Percentiles rank a stretch among this genome's conserved stretches.
phyloP scores from a whole-genome alignment of 2,888 invertebrate species.

The Drosophila lutescens region DNA sequence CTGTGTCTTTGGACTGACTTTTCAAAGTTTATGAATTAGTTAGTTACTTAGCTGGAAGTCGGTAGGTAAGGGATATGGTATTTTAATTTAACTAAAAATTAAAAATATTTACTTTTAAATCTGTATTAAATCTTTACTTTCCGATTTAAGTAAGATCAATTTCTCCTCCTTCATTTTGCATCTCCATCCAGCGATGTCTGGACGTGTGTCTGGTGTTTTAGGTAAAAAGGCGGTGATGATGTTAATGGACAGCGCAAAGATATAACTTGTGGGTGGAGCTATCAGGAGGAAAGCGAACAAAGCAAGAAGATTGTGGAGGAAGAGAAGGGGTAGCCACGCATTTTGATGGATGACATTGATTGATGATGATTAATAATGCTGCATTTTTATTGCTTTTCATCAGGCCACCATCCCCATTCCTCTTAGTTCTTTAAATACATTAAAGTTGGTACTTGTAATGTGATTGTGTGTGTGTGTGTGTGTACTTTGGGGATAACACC shows the following conservation, averaged over 20 bases:
- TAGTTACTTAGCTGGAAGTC: background rate
- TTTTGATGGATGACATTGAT: conserved; percentile 83
- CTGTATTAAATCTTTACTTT: too few species aligned
- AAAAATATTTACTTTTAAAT: too few species aligned
- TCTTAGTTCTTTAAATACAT: conserved; percentile 28
- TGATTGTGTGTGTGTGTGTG: background rate
- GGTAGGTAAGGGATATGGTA: too few species aligned
- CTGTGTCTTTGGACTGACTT: background rate
- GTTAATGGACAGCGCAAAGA: conserved; percentile 50
- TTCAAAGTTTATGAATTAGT: too few species aligned
- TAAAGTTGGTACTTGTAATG: conserved; percentile 14
- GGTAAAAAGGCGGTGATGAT: conserved; percentile 59
- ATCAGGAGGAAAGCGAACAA: conserved; percentile 17
- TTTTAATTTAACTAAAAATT: too few species aligned
- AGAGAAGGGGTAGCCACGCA: conserved; percentile 41
- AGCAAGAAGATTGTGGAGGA: conserved; percentile 16
- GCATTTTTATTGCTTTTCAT: conserved; percentile 83
- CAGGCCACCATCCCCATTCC: conserved; percentile 26
- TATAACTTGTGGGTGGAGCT: conserved; percentile 6
- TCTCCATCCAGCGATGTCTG: conserved; percentile 31
- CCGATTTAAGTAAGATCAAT: background rate
- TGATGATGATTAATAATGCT: conserved; percentile 85
- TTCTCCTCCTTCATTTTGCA: background rate
- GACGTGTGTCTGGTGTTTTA: conserved; percentile 38
- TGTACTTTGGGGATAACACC: conserved; percentile 20